Evolutionary conservation across 2,113 vertebrate species (phyloP).

Genomic region (Trichechus manatus): DNA sequence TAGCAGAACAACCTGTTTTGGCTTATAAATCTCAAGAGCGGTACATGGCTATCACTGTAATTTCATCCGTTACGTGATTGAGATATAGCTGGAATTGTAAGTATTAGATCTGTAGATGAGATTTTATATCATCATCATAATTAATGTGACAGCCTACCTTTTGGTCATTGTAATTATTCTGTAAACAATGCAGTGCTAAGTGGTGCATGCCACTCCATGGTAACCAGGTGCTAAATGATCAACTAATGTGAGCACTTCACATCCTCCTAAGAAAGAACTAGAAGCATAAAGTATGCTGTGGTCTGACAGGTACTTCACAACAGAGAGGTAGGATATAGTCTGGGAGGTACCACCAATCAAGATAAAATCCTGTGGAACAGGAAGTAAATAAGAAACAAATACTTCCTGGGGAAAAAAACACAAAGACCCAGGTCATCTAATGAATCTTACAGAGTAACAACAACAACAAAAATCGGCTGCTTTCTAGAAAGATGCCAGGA

Average conservation of each 20-base stretch:
- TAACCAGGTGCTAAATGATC: not conserved
- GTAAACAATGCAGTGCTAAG: not conserved
- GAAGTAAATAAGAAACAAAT: conserved; percentile 32
- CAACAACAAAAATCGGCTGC: not conserved
- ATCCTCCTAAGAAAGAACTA: not conserved
- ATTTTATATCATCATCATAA: not conserved
- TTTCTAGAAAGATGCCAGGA: not conserved
- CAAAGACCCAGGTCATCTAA: not conserved
- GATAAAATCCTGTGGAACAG: not conserved
- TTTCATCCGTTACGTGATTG: conserved; percentile 24
- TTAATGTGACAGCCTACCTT: not conserved
- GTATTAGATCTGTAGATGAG: not conserved
- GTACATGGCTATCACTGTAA: not conserved
- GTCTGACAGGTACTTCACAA: conserved; percentile 25
- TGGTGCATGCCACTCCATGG: not conserved
- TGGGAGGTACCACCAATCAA: not conserved
- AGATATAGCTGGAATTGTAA: conserved; percentile 25
- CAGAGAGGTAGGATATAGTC: not conserved
- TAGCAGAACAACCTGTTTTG: not conserved
- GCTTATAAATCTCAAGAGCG: conserved; percentile 44
- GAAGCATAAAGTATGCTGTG: not conserved
- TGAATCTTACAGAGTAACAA: not conserved
- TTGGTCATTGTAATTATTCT: conserved; percentile 31
- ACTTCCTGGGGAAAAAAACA: not conserved
- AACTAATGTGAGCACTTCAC: not conserved